phyloP scores from a whole-genome alignment of 2,797 vertebrate species.

The Anguilla anguilla region DNA sequence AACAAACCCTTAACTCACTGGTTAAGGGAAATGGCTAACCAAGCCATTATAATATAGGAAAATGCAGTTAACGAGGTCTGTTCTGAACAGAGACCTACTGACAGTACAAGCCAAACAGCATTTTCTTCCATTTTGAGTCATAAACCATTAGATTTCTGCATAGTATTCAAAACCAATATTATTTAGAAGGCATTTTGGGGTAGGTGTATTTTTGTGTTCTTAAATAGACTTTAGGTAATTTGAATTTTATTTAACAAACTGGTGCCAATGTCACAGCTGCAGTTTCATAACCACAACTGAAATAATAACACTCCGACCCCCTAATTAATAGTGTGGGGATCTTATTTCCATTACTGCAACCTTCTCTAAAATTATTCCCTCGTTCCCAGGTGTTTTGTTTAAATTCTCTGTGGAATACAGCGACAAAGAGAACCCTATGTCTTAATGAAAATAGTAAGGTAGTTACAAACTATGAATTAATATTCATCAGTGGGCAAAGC shows the following conservation, averaged over 20 bases:
- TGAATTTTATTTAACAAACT: constrained; percentile 50
- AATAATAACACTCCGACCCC: constrained; percentile 45
- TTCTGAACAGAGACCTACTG: background rate
- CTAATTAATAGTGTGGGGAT: constrained; percentile 55
- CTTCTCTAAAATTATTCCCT: constrained; percentile 52
- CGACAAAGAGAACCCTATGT: constrained; percentile 45
- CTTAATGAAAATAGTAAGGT: constrained; percentile 63
- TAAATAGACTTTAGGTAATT: constrained; percentile 29
- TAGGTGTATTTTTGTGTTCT: constrained; percentile 36
- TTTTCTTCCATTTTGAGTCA: background rate
- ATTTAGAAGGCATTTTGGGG: constrained; percentile 23
- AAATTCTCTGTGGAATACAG: constrained; percentile 54
- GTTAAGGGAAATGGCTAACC: background rate
- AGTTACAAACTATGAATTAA: constrained; percentile 66
- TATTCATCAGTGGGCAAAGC: constrained; percentile 59
- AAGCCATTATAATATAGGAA: background rate
- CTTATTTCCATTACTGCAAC: constrained; percentile 53
- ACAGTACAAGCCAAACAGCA: background rate
- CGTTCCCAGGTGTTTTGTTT: constrained; percentile 58
- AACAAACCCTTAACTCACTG: background rate
- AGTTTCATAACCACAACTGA: constrained; percentile 44
- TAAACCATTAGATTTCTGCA: constrained; percentile 9
- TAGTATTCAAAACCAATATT: background rate
- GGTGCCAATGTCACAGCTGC: constrained; percentile 47
- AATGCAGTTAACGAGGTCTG: background rate